Evolutionary conservation across 2,797 vertebrate genomes (phyloP).

Genomic region (Pseudomugil tenellus): DNA sequence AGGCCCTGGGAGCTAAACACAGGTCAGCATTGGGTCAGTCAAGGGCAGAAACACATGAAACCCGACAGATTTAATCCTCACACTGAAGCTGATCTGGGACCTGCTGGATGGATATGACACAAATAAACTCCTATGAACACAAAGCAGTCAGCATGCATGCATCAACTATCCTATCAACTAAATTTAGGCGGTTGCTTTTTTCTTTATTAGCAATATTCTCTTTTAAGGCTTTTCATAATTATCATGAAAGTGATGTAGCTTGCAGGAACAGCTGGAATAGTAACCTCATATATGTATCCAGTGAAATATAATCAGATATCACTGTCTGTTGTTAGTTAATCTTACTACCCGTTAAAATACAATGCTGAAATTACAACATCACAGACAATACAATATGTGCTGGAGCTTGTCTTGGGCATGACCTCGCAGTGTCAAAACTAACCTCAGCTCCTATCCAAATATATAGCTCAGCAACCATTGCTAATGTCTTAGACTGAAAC

Average conservation of each 20-base stretch:
- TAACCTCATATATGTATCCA: not conserved
- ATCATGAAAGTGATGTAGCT: not conserved
- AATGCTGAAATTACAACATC: constrained; percentile 1
- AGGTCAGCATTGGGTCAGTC: constrained; percentile 63
- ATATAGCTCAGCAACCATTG: constrained; percentile 30
- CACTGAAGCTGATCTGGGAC: constrained; percentile 30
- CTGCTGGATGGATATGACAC: constrained; percentile 24
- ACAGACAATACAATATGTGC: not conserved
- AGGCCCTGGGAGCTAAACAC: constrained; percentile 50
- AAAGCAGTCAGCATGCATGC: constrained; percentile 2
- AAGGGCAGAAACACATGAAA: constrained; percentile 54
- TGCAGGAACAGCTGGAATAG: not conserved
- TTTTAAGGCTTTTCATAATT: not conserved
- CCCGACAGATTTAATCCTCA: constrained; percentile 18
- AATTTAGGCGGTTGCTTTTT: constrained; percentile 1
- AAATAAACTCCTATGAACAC: constrained; percentile 19
- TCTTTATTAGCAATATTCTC: not conserved
- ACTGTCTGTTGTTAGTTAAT: constrained; percentile 6
- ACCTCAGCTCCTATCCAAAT: constrained; percentile 20
- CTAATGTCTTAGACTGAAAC: constrained; percentile 42
- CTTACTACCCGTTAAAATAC: not conserved
- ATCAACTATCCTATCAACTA: constrained; percentile 12
- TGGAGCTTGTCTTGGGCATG: constrained; percentile 8
- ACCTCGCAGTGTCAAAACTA: constrained; percentile 23
- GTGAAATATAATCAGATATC: constrained; percentile 4